phyloP scores from a whole-genome alignment of 2,113 vertebrate genomes.

The Nothocercus julius region DNA sequence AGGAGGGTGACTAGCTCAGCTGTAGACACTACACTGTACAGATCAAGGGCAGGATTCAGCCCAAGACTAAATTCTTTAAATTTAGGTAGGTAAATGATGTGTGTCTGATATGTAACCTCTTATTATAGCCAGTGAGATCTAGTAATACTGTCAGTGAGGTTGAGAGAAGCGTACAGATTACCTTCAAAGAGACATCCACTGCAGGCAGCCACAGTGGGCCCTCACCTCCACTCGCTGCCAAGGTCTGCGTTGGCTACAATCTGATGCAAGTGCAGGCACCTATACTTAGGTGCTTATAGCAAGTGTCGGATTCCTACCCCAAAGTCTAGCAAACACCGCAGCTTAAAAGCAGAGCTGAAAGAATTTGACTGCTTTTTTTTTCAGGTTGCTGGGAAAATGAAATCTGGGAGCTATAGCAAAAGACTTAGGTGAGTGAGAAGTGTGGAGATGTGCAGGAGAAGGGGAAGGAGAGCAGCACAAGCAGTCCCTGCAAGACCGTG shows the following conservation, averaged over 20 bases:
- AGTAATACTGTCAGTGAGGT: not conserved
- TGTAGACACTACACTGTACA: conserved; percentile 43
- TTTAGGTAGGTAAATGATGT: conserved; percentile 23
- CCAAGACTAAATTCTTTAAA: not conserved
- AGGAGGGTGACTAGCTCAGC: conserved; percentile 40
- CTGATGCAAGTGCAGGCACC: not conserved
- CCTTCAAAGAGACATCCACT: not conserved
- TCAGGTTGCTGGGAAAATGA: not conserved
- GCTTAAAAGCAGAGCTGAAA: not conserved
- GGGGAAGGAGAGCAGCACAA: not conserved
- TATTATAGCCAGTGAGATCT: not conserved
- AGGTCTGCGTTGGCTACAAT: not conserved
- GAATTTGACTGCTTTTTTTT: not conserved
- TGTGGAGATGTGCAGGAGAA: not conserved
- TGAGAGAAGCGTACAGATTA: not conserved
- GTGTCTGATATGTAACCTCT: not conserved
- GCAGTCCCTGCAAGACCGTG: not conserved
- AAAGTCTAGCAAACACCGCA: not conserved
- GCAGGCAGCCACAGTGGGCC: fast-evolving
- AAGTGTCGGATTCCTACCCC: not conserved
- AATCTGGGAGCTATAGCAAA: not conserved
- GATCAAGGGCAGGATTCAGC: conserved; percentile 53
- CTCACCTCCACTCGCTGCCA: not conserved
- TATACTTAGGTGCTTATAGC: not conserved
- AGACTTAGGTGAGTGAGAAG: not conserved